phyloP scores from a whole-genome alignment of 2,113 vertebrate species.

The Nothobranchius kuhntae region DNA sequence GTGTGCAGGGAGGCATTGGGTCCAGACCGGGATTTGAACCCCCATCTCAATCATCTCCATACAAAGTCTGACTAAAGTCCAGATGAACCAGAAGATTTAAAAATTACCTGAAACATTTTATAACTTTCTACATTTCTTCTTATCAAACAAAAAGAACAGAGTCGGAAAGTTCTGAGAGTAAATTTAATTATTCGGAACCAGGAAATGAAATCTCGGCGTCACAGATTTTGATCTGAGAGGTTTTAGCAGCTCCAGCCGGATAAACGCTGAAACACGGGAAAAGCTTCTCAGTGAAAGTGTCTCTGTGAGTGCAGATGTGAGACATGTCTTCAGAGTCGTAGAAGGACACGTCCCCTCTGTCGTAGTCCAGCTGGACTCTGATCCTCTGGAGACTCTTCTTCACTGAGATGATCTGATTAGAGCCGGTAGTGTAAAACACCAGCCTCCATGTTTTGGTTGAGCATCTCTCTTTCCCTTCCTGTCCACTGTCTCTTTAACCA shows the following conservation, averaged over 20 bases:
- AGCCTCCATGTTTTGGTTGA: background rate
- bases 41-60: too few relatives aligned
- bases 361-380: constrained; percentile 57
- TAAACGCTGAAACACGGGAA: constrained; percentile 13
- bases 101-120: too few relatives aligned
- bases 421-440: constrained; percentile 10
- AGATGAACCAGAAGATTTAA: too few relatives aligned
- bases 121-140: too few relatives aligned
- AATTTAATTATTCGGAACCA: too few relatives aligned
- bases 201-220: too few relatives aligned
- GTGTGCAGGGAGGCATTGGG: too few relatives aligned
- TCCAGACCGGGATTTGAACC: too few relatives aligned
- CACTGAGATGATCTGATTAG: fast-evolving
- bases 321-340: constrained; percentile 32
- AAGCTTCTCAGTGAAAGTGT: constrained; percentile 54
- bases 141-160: too few relatives aligned
- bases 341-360: constrained; percentile 50
- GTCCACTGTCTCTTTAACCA: constrained; percentile 39
- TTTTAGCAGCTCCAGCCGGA: background rate
- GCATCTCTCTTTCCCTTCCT: background rate
- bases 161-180: too few relatives aligned
- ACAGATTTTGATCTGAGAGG: constrained; percentile 1
- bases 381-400: constrained; percentile 40
- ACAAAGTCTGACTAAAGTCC: too few relatives aligned
- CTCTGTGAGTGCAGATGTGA: constrained; percentile 33